These are phyloP conservation scores for Engystomops pustulosus DNA, from an alignment of 2,113 vertebrate species.

Conservation along the genomic window DNA sequence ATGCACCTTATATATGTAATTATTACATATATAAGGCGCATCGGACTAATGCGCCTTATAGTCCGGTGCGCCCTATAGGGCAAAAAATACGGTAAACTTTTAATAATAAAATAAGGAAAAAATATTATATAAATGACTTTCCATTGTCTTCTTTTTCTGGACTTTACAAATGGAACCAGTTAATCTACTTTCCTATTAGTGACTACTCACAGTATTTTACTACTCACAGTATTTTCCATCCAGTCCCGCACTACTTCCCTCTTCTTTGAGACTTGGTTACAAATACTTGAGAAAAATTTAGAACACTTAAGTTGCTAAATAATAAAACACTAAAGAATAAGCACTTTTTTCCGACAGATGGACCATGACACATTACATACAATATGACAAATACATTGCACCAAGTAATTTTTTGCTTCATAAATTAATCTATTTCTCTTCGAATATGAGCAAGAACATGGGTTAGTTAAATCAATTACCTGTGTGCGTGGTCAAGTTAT, in stretches of 20 bases:
- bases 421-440: not conserved
- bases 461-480: not conserved
- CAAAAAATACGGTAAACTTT: no score
- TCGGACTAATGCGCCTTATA: no score
- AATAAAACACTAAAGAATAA: not conserved
- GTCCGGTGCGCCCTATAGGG: no score
- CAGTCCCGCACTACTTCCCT: not conserved
- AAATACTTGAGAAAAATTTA: no score
- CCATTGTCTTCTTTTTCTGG: no score
- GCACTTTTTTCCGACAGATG: not conserved
- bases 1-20: no score
- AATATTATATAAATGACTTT: not conserved
- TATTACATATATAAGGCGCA: no score
- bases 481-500: not conserved
- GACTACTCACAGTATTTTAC: not conserved
- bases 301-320: no score
- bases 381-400: no score
- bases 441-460: not conserved
- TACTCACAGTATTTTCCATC: not conserved
- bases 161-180: not conserved
- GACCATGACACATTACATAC: not conserved
- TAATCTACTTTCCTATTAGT: no score
- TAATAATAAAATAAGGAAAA: no score
- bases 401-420: not conserved
- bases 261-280: not conserved